Conservation (phyloP, 2,797 vertebrate species). For the Diplodus puntazzo region DNA sequence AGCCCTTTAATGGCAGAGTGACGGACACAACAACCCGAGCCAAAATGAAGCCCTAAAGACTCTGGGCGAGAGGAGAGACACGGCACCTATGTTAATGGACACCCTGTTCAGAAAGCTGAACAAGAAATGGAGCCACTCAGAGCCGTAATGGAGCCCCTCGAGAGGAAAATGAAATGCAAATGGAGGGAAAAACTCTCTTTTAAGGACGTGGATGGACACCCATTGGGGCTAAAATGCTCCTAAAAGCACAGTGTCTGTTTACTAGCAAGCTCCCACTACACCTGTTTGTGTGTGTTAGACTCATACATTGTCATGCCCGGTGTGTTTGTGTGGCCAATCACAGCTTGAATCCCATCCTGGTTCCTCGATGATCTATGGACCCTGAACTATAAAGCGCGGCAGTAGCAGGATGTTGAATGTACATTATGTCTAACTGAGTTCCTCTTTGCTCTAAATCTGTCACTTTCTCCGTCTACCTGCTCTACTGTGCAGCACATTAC, state of each 20-base stretch:
- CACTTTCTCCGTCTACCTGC: conserved; percentile 53
- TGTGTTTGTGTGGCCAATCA: conserved; percentile 59
- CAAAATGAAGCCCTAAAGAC: conserved; percentile 74
- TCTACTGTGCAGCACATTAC: conserved; percentile 26
- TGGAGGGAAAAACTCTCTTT: conserved; percentile 31
- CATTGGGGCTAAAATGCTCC: conserved; percentile 48
- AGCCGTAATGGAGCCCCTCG: conserved; percentile 67
- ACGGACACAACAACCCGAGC: conserved; percentile 72
- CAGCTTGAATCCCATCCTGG: conserved; percentile 48
- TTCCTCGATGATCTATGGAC: conserved; percentile 28
- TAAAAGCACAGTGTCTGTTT: conserved; percentile 46
- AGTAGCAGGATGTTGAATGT: conserved; percentile 27
- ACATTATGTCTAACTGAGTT: conserved; percentile 40
- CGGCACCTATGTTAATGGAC: conserved; percentile 70
- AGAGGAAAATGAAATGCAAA: conserved; percentile 75
- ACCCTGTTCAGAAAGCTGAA: conserved; percentile 67
- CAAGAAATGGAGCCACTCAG: conserved; percentile 71
- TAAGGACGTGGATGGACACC: conserved; percentile 58
- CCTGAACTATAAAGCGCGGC: conserved; percentile 20
- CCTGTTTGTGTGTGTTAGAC: conserved; percentile 55
- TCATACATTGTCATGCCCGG: conserved; percentile 45
- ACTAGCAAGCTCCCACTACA: conserved; percentile 45
- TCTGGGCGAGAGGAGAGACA: conserved; percentile 65
- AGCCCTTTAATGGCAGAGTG: conserved; percentile 76
- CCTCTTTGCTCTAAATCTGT: conserved; percentile 54